These are phyloP conservation scores for Volucella bombylans DNA, from an alignment of 2,888 invertebrate species.

Conservation along the genomic window DNA sequence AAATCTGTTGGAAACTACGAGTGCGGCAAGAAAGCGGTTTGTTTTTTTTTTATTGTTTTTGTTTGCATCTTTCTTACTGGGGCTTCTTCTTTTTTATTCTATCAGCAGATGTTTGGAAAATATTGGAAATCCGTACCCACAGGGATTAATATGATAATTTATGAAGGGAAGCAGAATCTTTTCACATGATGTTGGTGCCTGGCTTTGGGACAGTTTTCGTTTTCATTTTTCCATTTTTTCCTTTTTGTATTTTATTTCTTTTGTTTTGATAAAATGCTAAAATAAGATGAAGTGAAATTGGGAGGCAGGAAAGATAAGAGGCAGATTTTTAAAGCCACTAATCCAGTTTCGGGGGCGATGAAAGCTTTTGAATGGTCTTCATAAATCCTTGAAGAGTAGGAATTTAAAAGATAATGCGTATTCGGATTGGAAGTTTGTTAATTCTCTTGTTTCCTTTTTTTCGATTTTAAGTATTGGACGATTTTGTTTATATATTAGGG, in stretches of 20 bases:
- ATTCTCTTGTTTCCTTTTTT: slow-evolving; percentile 1
- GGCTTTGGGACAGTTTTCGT: slow-evolving; percentile 48
- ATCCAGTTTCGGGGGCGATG: slow-evolving; percentile 48
- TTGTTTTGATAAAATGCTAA: slow-evolving; percentile 45
- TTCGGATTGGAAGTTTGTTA: slow-evolving; percentile 53
- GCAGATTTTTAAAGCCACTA: slow-evolving; percentile 50
- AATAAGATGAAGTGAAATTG: slow-evolving; percentile 2
- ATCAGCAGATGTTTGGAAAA: slow-evolving; percentile 68
- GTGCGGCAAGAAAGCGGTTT: not conserved
- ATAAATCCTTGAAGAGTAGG: slow-evolving; percentile 59
- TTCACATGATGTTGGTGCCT: slow-evolving; percentile 65
- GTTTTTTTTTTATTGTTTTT: slow-evolving; percentile 14
- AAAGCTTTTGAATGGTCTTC: slow-evolving; percentile 57
- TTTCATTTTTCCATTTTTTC: slow-evolving; percentile 14
- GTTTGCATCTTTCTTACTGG: not conserved
- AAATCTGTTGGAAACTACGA: slow-evolving; percentile 56
- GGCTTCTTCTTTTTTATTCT: slow-evolving; percentile 14
- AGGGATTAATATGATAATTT: slow-evolving; percentile 72
- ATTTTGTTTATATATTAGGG: slow-evolving; percentile 11
- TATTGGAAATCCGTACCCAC: slow-evolving; percentile 63
- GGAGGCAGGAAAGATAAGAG: not conserved
- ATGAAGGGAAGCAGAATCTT: slow-evolving; percentile 64
- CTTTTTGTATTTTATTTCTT: not conserved
- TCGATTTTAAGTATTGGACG: not conserved
- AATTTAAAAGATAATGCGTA: slow-evolving; percentile 62